phyloP scores from a whole-genome alignment of 53 echinoderm and acorn worm species.

The Holothuria leucospilota region DNA sequence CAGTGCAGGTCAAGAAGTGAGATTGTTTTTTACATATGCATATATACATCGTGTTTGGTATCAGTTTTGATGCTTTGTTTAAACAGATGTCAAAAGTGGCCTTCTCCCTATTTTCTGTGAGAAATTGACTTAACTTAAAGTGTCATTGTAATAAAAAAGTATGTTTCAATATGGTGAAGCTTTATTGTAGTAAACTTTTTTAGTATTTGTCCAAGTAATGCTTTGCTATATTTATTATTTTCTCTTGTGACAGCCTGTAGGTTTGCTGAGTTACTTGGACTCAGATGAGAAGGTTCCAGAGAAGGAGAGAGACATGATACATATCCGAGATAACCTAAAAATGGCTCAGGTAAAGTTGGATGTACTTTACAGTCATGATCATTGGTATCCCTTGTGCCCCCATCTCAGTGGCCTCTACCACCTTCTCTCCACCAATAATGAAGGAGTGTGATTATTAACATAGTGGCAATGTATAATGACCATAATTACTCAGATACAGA shows the following conservation, averaged over 20 bases:
- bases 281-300: constrained; percentile 89
- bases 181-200: too few species aligned
- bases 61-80: neutral
- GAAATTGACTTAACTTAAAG: too few species aligned
- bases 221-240: neutral
- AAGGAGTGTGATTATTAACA: neutral
- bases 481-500: too few species aligned
- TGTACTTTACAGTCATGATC: constrained; percentile 9
- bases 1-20: neutral
- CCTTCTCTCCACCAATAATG: neutral
- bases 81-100: neutral
- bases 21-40: neutral
- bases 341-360: constrained; percentile 69
- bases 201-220: too few species aligned
- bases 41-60: neutral
- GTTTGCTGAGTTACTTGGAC: constrained; percentile 80
- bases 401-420: neutral
- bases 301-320: constrained; percentile 93
- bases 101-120: too few species aligned
- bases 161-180: too few species aligned
- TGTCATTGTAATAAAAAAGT: too few species aligned
- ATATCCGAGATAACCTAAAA: constrained; percentile 93
- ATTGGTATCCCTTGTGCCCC: neutral
- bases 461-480: neutral
- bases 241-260: constrained; percentile 74